phyloP scores from a whole-genome alignment of 2,113 vertebrate genomes.

The Paraplagusia blochii region DNA sequence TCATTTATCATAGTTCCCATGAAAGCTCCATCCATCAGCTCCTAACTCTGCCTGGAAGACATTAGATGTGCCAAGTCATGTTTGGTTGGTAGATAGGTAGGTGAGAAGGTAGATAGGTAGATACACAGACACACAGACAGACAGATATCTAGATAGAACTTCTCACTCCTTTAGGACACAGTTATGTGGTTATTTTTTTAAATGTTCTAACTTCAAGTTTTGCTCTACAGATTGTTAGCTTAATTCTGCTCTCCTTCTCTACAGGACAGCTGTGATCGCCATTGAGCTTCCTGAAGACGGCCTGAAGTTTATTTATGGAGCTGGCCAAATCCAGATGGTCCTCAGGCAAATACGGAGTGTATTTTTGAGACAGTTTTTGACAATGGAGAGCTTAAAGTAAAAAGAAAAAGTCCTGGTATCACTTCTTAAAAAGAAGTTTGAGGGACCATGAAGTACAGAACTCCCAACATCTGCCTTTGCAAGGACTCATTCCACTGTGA shows the following conservation, averaged over 20 bases:
- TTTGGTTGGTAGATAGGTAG: too few relatives aligned
- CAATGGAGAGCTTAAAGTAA: slow-evolving; percentile 9
- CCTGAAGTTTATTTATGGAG: slow-evolving; percentile 9
- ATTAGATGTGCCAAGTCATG: too few relatives aligned
- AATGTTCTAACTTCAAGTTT: too few relatives aligned
- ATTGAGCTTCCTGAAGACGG: slow-evolving; percentile 55
- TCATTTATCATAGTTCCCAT: too few relatives aligned
- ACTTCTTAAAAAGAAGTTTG: slow-evolving; percentile 13
- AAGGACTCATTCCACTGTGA: slow-evolving; percentile 22
- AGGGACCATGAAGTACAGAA: slow-evolving; percentile 20
- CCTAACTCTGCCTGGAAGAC: too few relatives aligned
- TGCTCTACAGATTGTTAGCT: too few relatives aligned
- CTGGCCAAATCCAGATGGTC: slow-evolving; percentile 23
- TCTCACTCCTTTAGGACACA: too few relatives aligned
- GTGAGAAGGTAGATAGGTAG: too few relatives aligned
- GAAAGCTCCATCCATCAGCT: too few relatives aligned
- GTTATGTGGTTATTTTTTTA: too few relatives aligned
- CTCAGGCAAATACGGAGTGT: slow-evolving; percentile 32
- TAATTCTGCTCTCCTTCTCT: slow-evolving; percentile 23
- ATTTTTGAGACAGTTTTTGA: slow-evolving; percentile 29
- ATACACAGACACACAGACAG: too few relatives aligned
- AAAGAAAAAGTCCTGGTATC: slow-evolving; percentile 5
- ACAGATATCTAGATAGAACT: too few relatives aligned
- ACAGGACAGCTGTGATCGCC: slow-evolving; percentile 76
- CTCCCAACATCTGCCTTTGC: slow-evolving; percentile 19